Percentiles rank a stretch among this genome's conserved stretches.
phyloP scores from a whole-genome alignment of 2,888 invertebrate species.

The Tetanocera ferruginea region DNA sequence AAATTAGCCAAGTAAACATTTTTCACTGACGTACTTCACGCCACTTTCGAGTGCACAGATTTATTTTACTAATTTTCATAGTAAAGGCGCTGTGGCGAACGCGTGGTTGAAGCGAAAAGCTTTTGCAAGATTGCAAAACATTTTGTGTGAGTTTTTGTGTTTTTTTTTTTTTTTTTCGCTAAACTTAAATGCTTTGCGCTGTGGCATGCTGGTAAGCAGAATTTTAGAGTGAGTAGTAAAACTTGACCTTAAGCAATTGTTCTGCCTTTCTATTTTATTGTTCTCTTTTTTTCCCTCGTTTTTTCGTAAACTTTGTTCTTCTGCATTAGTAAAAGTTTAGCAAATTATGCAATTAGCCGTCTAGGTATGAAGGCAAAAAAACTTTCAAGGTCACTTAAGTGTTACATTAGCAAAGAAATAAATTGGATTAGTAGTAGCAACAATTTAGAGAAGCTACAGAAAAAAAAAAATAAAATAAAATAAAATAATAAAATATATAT shows the following conservation, averaged over 20 bases:
- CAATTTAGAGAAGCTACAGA: too few relatives aligned
- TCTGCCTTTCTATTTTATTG: too few relatives aligned
- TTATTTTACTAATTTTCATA: conserved; percentile 9
- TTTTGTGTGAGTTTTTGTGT: not conserved
- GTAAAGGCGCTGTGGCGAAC: not conserved
- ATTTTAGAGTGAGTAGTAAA: not conserved
- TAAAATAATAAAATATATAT: too few relatives aligned
- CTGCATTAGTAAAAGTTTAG: not conserved
- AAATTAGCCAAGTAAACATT: conserved; percentile 14
- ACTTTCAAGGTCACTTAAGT: not conserved
- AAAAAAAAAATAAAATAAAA: too few relatives aligned
- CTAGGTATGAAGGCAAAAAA: not conserved
- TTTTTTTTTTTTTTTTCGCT: not conserved
- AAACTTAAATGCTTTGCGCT: not conserved
- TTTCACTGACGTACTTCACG: not conserved
- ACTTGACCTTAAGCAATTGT: not conserved
- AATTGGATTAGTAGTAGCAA: too few relatives aligned
- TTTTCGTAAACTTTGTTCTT: not conserved
- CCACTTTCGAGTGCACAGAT: not conserved
- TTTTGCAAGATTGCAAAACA: not conserved
- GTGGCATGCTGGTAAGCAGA: not conserved
- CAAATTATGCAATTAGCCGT: not conserved
- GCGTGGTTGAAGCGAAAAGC: not conserved
- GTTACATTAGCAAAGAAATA: too few relatives aligned
- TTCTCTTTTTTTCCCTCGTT: not conserved